A percentile compares a stretch with the other conserved stretches of the same genome.
phyloP scores from a whole-genome alignment of 2,113 vertebrate genomes.

The Zosterops lateralis region DNA sequence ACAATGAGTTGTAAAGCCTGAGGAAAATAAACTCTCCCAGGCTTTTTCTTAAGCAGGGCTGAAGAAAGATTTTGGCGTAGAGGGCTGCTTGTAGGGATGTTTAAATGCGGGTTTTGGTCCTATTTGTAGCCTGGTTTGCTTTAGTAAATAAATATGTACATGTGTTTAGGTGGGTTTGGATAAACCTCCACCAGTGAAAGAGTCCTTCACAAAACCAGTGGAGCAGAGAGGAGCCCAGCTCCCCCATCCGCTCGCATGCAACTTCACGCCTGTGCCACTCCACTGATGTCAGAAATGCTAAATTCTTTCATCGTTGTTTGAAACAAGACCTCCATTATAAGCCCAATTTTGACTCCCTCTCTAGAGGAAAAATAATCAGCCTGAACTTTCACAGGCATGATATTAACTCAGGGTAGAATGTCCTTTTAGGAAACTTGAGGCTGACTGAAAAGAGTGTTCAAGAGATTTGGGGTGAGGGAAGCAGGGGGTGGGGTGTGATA shows the following conservation, averaged over 20 bases:
- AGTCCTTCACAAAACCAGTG: constrained; percentile 1
- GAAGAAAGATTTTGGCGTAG: background rate
- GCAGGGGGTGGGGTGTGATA: background rate
- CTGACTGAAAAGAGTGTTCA: background rate
- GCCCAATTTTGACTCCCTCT: background rate
- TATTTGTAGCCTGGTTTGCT: constrained; percentile 21
- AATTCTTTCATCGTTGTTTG: constrained; percentile 32
- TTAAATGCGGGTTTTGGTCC: background rate
- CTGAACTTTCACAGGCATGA: constrained; percentile 7
- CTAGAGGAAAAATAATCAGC: constrained; percentile 36
- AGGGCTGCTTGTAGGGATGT: background rate
- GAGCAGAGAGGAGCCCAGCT: background rate
- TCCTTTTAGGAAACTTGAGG: constrained; percentile 5
- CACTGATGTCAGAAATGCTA: constrained; percentile 17
- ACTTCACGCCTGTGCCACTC: background rate
- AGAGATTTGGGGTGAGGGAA: background rate
- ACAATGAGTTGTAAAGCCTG: constrained; percentile 57
- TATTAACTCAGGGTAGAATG: background rate
- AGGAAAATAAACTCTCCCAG: constrained; percentile 46
- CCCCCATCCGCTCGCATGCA: accelerated
- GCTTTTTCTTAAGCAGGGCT: background rate
- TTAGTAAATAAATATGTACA: constrained; percentile 42
- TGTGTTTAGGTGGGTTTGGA: constrained; percentile 26
- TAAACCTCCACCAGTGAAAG: constrained; percentile 19
- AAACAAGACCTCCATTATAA: constrained; percentile 56